Percentiles rank a stretch among this genome's conserved stretches.
Evolutionary conservation across 2,113 vertebrate genomes (phyloP).

Genomic region (Cromileptes altivelis): DNA sequence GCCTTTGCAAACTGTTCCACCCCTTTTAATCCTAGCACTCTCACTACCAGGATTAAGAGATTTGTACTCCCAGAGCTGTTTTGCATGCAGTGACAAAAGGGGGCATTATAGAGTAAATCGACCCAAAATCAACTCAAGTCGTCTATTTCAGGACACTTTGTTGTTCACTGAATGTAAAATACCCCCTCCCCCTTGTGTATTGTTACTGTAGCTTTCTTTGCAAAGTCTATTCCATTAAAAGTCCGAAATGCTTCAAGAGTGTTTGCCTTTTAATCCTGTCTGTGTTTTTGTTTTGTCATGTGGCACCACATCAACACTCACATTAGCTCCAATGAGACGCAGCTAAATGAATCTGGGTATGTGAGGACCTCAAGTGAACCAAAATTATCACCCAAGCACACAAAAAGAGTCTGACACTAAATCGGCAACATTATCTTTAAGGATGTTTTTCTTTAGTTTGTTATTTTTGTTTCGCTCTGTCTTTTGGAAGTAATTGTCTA

Average conservation of each 20-base stretch:
- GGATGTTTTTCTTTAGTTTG: constrained; percentile 19
- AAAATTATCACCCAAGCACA: constrained; percentile 41
- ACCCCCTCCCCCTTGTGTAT: constrained; percentile 8
- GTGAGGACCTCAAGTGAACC: constrained; percentile 33
- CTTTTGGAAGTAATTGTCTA: constrained; percentile 25
- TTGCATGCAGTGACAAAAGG: constrained; percentile 79
- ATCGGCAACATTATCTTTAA: constrained; percentile 32
- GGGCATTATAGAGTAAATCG: constrained; percentile 71
- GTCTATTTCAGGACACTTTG: constrained; percentile 59
- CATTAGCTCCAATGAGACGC: constrained; percentile 36
- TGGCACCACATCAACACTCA: constrained; percentile 33
- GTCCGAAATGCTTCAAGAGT: constrained; percentile 41
- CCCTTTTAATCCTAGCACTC: constrained; percentile 80
- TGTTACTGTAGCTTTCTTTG: constrained; percentile 43
- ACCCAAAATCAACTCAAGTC: constrained; percentile 63
- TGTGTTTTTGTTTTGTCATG: constrained; percentile 27
- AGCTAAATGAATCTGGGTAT: constrained; percentile 52
- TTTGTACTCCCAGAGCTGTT: constrained; percentile 80
- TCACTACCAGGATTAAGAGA: constrained; percentile 84
- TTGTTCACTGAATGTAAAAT: constrained; percentile 59
- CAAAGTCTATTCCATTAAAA: constrained; percentile 44
- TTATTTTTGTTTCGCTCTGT: constrained; percentile 17
- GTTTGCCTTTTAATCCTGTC: constrained; percentile 45
- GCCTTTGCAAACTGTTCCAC: constrained; percentile 77
- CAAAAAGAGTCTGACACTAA: constrained; percentile 24